A percentile compares a stretch with the other conserved stretches of the same genome.
phyloP scores from a whole-genome alignment of 2,888 invertebrate genomes.

The Cepaea hortensis region DNA sequence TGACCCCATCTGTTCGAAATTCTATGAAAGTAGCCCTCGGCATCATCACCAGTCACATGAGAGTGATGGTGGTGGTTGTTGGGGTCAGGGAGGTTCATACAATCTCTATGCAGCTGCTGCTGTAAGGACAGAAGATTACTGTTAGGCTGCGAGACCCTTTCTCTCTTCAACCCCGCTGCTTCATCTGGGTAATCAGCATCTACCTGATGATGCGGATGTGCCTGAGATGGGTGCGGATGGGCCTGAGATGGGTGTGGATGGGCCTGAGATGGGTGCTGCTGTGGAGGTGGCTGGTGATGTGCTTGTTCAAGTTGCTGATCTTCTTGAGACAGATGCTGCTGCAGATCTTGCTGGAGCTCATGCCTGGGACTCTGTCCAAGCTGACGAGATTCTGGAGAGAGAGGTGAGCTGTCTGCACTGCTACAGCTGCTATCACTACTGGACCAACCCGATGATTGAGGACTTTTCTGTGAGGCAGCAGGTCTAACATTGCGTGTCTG shows the following conservation, averaged over 20 bases:
- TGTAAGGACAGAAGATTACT: conserved; percentile 37
- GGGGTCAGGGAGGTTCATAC: conserved; percentile 32
- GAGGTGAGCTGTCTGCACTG: background rate
- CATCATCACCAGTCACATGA: conserved; percentile 1
- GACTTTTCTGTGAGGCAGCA: background rate
- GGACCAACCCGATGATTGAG: background rate
- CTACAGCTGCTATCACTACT: conserved; percentile 16
- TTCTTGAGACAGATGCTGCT: background rate
- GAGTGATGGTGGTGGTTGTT: conserved; percentile 39
- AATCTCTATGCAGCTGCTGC: conserved; percentile 43
- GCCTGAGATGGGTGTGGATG: background rate
- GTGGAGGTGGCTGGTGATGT: background rate
- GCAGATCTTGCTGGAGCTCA: background rate
- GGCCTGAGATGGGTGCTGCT: background rate
- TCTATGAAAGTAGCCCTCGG: conserved; percentile 43
- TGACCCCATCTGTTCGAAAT: conserved; percentile 29
- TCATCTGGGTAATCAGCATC: conserved; percentile 5
- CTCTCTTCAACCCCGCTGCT: background rate
- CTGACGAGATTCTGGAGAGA: background rate
- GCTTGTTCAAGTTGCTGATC: background rate
- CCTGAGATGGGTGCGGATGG: background rate
- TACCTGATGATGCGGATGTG: background rate
- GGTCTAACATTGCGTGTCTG: conserved; percentile 39
- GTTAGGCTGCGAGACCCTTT: background rate
- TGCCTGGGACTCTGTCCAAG: background rate